These are phyloP conservation scores for Chiloscyllium punctatum DNA, from an alignment of 2,797 vertebrate genomes.

Conservation along the genomic window DNA sequence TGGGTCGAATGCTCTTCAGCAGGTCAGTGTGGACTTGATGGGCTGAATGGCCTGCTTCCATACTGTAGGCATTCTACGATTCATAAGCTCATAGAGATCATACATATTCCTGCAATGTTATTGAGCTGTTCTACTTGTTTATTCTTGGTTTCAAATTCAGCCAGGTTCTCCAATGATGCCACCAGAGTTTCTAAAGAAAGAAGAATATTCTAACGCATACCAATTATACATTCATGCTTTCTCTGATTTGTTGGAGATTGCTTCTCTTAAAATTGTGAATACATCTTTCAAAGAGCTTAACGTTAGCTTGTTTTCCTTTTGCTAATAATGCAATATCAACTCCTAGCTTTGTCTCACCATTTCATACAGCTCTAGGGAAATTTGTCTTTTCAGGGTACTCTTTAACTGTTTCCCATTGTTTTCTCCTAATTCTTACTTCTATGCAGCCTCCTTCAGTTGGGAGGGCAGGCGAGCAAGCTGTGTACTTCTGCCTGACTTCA, in stretches of 20 bases:
- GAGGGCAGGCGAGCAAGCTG: constrained; percentile 35
- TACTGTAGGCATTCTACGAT: too few relatives aligned
- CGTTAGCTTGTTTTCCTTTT: not conserved
- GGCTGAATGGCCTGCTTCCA: too few relatives aligned
- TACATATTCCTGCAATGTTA: not conserved
- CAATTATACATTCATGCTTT: constrained; percentile 1
- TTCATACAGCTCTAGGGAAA: not conserved
- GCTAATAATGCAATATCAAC: not conserved
- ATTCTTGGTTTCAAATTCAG: not conserved
- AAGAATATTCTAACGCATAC: not conserved
- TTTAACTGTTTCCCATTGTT: constrained; percentile 37
- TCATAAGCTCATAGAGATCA: not conserved
- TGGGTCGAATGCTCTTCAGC: too few relatives aligned
- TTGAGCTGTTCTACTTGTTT: not conserved
- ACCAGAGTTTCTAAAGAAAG: not conserved
- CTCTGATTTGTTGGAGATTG: not conserved
- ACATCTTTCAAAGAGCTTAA: not conserved
- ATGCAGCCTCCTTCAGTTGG: constrained; percentile 31
- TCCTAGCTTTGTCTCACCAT: not conserved
- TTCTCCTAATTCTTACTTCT: constrained; percentile 25
- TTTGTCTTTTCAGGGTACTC: constrained; percentile 1
- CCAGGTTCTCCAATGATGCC: not conserved
- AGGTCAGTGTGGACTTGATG: too few relatives aligned
- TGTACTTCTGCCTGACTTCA: constrained; percentile 33
- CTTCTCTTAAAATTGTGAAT: constrained; percentile 2